phyloP scores from a whole-genome alignment of 2,113 vertebrate species.

The Nymphicus hollandicus region DNA sequence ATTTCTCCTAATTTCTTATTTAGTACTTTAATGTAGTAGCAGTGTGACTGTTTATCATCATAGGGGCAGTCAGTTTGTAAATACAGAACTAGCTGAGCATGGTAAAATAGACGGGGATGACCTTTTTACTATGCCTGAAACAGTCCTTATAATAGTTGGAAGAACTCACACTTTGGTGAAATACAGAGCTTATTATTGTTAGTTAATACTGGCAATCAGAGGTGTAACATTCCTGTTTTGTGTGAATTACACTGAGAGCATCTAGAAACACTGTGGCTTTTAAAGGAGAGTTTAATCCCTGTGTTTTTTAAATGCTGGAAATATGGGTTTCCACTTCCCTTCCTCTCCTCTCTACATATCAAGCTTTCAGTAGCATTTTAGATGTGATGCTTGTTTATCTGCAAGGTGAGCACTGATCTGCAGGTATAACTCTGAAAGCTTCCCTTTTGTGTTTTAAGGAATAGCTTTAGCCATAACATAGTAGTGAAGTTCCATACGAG shows the following conservation, averaged over 20 bases:
- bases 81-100: not conserved
- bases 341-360: not conserved
- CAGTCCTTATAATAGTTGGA: not conserved
- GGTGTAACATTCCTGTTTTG: accelerated
- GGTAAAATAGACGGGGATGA: not conserved
- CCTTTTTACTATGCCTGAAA: not conserved
- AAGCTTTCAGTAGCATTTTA: not conserved
- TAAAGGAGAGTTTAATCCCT: not conserved
- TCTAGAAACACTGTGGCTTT: not conserved
- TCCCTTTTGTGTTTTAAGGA: not conserved
- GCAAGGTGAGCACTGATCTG: not conserved
- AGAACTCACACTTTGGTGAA: not conserved
- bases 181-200: not conserved
- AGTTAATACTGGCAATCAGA: not conserved
- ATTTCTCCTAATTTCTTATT: not conserved
- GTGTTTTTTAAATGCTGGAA: not conserved
- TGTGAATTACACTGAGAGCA: not conserved
- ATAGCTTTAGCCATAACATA: not conserved
- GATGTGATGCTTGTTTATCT: not conserved
- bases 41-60: not conserved
- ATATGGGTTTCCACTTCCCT: not conserved
- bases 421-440: not conserved
- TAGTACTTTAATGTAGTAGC: not conserved
- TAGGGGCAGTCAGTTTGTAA: not conserved
- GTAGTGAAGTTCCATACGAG: not conserved